These are phyloP conservation scores for Rhizoglyphus robini DNA, from an alignment of 1,140 invertebrate species.

Conservation along the genomic window DNA sequence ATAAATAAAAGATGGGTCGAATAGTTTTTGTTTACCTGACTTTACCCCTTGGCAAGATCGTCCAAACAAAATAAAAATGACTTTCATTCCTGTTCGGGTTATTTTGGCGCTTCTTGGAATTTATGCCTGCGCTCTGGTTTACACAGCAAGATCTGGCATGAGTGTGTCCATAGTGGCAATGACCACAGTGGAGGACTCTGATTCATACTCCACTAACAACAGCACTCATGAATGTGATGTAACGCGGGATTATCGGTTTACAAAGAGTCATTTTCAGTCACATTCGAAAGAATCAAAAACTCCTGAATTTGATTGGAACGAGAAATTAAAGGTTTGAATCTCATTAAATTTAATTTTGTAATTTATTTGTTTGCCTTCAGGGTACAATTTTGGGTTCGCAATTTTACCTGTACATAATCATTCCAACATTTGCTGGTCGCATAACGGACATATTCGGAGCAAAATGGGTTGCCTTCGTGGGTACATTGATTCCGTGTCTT, in stretches of 20 bases:
- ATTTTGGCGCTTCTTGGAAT: slow-evolving; percentile 77
- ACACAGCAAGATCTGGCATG: slow-evolving; percentile 87
- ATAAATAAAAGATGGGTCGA: no score
- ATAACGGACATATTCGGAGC: slow-evolving; percentile 33
- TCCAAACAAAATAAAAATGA: neutral
- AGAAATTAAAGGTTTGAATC: neutral
- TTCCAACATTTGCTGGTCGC: slow-evolving; percentile 30
- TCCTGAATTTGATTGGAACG: slow-evolving; percentile 8
- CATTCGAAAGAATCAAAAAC: no score
- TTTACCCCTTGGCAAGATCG: no score
- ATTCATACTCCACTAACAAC: neutral
- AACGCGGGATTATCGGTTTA: no score
- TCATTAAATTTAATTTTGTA: no score
- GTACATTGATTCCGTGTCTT: neutral
- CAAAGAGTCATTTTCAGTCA: no score
- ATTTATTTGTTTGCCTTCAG: slow-evolving; percentile 19
- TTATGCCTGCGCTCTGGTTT: slow-evolving; percentile 78
- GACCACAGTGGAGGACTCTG: slow-evolving; percentile 46
- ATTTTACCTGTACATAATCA: slow-evolving; percentile 37
- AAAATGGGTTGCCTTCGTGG: slow-evolving; percentile 24
- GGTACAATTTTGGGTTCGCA: slow-evolving; percentile 35
- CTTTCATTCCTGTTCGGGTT: neutral
- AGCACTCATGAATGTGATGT: neutral
- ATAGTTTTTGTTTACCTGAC: no score
- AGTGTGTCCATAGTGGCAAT: slow-evolving; percentile 92